Evolutionary conservation across 2,797 vertebrate genomes (phyloP), one percentile per base, ranked within the genome.

Genomic region (Microtus agrestis): DNA sequence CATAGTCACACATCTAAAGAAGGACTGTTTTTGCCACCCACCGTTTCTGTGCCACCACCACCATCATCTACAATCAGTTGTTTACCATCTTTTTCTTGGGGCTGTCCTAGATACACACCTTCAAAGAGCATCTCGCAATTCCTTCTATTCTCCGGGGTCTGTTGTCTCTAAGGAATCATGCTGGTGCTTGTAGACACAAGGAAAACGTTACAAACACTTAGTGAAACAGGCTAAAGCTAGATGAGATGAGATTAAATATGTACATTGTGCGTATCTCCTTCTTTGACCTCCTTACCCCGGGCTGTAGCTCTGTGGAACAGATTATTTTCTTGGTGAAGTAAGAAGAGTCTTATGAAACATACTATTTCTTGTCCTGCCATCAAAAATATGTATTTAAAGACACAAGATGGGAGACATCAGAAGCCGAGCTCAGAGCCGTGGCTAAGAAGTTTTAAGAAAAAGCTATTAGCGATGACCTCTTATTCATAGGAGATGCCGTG

Each of bases 371-470:
- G 89, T 87, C 94, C 94, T 93, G 43, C 91, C 94, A 97, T 97
- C 97, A 97, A 88, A 9, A 43, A 69, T 91, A 91, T 91, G 87
- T 69, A 98, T 92, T 98, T 96, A 97, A 98, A 98, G 84, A 88
- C 93, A 89, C 90, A 87, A 65, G 91, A 86, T 88, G 97, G 98
- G 97, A 97, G 80, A 92, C 95, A 54, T 91, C 92, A 69, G 93
- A 1, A 11, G 61, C 94, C 71, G 91, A 93, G 96, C 97, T 96
- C 78, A 96, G 95, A 97, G 98, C 96, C 91, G 95, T 97, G 87
- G 84, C 93, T 97, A 95, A 97, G 97, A 98, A 98, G 96, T 98
- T 98, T 97, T 98, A 98, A 98, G 94, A 95, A 98, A 98, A 97
- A 71, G 6, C 97, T 98, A 97, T 98, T 97, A 98, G 97, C 97